Evolutionary conservation across 2,113 vertebrate species (phyloP).

Genomic region (Camelus dromedarius): DNA sequence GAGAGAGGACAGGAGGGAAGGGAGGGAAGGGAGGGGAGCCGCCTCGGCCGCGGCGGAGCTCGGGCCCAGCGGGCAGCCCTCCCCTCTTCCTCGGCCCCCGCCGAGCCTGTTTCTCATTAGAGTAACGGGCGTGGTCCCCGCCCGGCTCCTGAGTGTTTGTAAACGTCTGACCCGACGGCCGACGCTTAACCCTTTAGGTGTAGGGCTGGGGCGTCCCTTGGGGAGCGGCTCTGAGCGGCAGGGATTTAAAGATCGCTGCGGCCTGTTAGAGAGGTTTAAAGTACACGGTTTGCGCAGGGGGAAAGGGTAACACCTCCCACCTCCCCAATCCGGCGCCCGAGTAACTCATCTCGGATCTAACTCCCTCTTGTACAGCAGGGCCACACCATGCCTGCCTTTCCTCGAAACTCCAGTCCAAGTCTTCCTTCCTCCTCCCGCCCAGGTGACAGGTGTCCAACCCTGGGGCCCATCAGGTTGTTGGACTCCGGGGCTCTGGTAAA

Average conservation of each 20-base stretch:
- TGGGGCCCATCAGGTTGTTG: neutral
- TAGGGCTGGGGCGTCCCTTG: neutral
- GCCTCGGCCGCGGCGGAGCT: neutral
- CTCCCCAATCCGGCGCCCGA: neutral
- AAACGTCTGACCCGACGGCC: conserved; percentile 79
- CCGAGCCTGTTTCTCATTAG: conserved; percentile 84
- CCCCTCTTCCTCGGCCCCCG: neutral
- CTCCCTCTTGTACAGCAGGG: neutral
- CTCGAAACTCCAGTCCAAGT: conserved; percentile 28
- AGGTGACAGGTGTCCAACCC: conserved; percentile 80
- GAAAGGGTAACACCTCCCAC: neutral
- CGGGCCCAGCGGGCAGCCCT: conserved; percentile 11
- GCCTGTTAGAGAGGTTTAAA: neutral
- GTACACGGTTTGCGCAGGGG: neutral
- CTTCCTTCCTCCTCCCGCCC: conserved; percentile 47
- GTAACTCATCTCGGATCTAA: neutral
- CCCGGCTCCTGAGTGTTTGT: conserved; percentile 80
- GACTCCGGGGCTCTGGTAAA: neutral
- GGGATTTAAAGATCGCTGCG: neutral
- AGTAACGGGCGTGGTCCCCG: conserved; percentile 78
- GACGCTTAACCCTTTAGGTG: conserved; percentile 68
- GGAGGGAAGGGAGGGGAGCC: conserved; percentile 24
- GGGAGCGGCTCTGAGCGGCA: neutral
- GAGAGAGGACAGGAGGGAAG: conserved; percentile 34
- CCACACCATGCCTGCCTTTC: neutral